These are phyloP conservation scores for Pediacus dermestoides DNA, from an alignment of 2,888 invertebrate genomes.

Conservation along the genomic window DNA sequence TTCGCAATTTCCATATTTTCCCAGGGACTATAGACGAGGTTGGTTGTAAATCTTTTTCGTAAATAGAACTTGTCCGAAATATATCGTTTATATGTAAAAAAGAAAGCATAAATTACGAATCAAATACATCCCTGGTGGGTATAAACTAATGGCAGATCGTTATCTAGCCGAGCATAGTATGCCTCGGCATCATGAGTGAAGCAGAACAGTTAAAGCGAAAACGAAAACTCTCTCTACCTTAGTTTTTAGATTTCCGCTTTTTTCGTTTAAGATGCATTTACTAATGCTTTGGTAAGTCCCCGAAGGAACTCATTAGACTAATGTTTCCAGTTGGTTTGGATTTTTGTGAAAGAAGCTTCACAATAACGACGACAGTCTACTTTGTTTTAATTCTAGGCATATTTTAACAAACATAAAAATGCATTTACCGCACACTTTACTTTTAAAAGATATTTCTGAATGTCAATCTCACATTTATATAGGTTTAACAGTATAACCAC, in stretches of 20 bases:
- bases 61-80: constrained; percentile 17
- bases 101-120: constrained; percentile 23
- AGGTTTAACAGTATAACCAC: too few relatives aligned
- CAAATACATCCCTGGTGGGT: constrained; percentile 19
- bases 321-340: constrained; percentile 13
- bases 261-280: constrained; percentile 5
- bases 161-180: constrained; percentile 15
- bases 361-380: too few relatives aligned
- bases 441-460: too few relatives aligned
- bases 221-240: too few relatives aligned
- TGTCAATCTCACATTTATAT: too few relatives aligned
- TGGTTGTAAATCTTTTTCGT: constrained; percentile 15
- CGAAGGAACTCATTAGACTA: constrained; percentile 18
- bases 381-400: too few relatives aligned
- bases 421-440: too few relatives aligned
- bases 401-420: too few relatives aligned
- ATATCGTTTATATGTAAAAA: constrained; percentile 20
- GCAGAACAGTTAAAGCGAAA: constrained; percentile 3
- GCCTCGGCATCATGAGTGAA: too few relatives aligned
- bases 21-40: constrained; percentile 6
- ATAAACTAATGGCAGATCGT: constrained; percentile 25
- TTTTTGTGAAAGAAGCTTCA: constrained; percentile 1
- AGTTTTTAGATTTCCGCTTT: not conserved
- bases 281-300: constrained; percentile 7
- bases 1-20: too few relatives aligned